Percentiles rank a stretch among this genome's conserved stretches.
Evolutionary conservation across 2,113 vertebrate species (phyloP).

Genomic region (Pygathrix nemaeus): DNA sequence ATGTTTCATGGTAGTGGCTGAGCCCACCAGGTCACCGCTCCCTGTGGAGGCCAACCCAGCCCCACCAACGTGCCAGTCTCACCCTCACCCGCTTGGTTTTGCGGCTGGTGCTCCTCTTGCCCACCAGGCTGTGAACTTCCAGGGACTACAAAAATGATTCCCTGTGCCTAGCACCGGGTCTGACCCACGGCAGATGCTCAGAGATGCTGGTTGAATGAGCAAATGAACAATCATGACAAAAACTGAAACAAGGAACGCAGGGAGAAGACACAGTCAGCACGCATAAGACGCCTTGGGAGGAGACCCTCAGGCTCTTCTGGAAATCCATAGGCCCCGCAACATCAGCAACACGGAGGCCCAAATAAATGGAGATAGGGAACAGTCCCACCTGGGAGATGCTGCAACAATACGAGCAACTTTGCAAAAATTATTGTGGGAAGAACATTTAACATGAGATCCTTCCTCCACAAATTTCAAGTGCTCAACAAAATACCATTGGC

Average conservation of each 20-base stretch:
- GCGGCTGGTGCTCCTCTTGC: rapidly evolving
- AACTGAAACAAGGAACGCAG: rapidly evolving
- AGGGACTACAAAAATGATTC: not conserved
- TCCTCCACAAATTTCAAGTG: no score
- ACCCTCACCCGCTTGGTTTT: no score
- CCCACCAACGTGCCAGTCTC: no score
- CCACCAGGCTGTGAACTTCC: not conserved
- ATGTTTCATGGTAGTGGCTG: rapidly evolving
- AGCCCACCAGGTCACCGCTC: rapidly evolving
- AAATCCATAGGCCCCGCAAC: not conserved
- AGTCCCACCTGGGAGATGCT: not conserved
- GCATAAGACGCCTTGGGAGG: rapidly evolving
- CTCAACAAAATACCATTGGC: rapidly evolving
- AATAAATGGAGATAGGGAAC: not conserved
- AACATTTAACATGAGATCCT: not conserved
- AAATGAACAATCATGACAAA: rapidly evolving
- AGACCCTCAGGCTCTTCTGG: not conserved
- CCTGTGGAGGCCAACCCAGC: not conserved
- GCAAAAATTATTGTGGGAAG: not conserved
- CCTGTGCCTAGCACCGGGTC: not conserved
- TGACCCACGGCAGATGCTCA: not conserved
- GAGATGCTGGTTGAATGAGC: not conserved
- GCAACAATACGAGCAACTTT: not conserved
- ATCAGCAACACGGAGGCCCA: not conserved
- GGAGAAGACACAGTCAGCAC: rapidly evolving